Base-by-base conservation (phyloP, 2,113 vertebrate genomes). In the Salvator merianae region DNA sequence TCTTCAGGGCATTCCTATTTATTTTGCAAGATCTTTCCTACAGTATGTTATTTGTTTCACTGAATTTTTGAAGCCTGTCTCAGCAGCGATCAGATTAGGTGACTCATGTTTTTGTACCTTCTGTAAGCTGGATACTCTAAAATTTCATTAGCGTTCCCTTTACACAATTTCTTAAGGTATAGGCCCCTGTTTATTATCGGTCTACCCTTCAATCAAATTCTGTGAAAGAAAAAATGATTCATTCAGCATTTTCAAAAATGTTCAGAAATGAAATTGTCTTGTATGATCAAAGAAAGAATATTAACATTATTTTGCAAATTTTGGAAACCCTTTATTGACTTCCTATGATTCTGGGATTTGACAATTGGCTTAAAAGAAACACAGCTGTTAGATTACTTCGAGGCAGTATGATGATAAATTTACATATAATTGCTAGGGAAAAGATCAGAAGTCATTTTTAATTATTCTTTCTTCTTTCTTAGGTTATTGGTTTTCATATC, bases 1-100 rank as follows among this genome's bases (percentile, higher is more conserved):
- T 89, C 89, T 89, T 92, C 75, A 81, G 90, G 77, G 88, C 30
- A 88, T 87, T 88, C 78, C 55, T 93, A 82, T 92, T 91, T 93
- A 80, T 91, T 93, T 93, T 88, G 82, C 36, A 91, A 88, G 87
- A 69, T 86, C 88, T 86, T n/a, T 84, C 16, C 80, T 82, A 76
- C 38, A 83, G 43, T 76, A 76, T 85, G 40, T 53, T 87, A 84
- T 86, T 92, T 2, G 75, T 92, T 91, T 84, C 74, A 75, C 62
- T 79, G 79, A 71, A 84, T 87, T 87, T 91, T 93, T 91, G 50
- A 91, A 83, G 86, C 55, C 65, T 6, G 20, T 71, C 81, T 83
- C 78, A 84, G 38, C 36, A 84, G 62, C 69, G 87, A 32, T 82
- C 85, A 84, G 22, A 82, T 88, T 79, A 85, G 81, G 66, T 89